Base-by-base conservation (phyloP, 1,140 invertebrate genomes). In the Nebria ingens region DNA sequence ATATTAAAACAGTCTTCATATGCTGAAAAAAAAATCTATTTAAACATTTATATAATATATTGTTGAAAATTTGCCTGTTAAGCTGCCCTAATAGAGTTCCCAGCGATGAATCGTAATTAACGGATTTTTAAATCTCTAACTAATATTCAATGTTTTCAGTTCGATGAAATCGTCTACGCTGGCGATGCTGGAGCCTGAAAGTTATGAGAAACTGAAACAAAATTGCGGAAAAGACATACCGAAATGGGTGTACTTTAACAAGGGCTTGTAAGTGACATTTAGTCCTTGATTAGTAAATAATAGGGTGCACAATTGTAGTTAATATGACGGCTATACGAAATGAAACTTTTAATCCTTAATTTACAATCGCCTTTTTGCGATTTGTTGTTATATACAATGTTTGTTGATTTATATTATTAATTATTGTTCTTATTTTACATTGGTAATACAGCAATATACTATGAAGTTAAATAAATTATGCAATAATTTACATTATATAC, bases 181-280 rank as follows among this genome's bases (percentile, higher is more conserved):
- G 21, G 75, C 83, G 64, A 76, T 76, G 52, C 80, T 83, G 61
- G 88, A 90, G 66, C 79, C 82, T 19, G 80, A 86, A 55, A 77
- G 80, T 19, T 89, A 85, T 61, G 74, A 82, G 45, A 73, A 83
- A 62, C 79, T 89, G 54, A 69, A 82, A 42, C 76, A 80, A 58
- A 84, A 82, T 40, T 82, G 77, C 2, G 70, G 71, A 51, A 76
- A 76, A 1, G 76, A 82, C 56, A 71, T 86, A 29, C 87, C 87
- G 0, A 66, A 77, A 58, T 76, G 79, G 56, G 79, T 90, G 0
- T 90, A 86, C 68, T 90, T 88, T 66, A 91, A 90, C 69, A 89
- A 90, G 72, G 87, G 87, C 25, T 71, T 90, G 61, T 91, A 86
- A 81, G 21, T 13, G 38, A 20, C 19, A n/a, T n/a, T n/a, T n/a